phyloP scores from a whole-genome alignment of 2,888 invertebrate genomes.

The Lasioglossum lativentre region DNA sequence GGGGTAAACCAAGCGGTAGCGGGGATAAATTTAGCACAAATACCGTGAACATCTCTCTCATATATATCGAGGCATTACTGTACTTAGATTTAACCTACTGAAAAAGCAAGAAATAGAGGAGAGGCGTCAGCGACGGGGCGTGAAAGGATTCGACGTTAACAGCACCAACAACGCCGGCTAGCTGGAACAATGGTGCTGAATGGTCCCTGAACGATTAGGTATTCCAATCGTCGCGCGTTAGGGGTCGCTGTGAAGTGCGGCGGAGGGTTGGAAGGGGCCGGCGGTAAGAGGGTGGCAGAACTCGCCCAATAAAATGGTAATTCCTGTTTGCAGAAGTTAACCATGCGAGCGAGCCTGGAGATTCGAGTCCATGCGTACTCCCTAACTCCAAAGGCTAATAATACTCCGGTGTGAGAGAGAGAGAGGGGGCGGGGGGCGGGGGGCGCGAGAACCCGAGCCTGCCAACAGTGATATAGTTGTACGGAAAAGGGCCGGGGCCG shows the following conservation, averaged over 20 bases:
- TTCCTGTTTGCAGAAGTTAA: conserved; percentile 89
- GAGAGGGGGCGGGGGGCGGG: not conserved
- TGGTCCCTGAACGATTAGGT: conserved; percentile 82
- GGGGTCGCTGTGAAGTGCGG: conserved; percentile 75
- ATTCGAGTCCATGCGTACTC: conserved; percentile 83
- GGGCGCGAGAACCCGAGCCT: conserved; percentile 54
- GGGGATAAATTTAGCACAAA: not conserved
- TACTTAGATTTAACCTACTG: not conserved
- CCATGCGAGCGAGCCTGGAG: conserved; percentile 85
- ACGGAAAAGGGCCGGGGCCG: conserved; percentile 48
- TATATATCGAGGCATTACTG: not conserved
- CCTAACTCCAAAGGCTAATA: conserved; percentile 84
- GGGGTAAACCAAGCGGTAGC: not conserved
- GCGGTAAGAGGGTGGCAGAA: conserved; percentile 80
- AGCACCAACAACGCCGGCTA: conserved; percentile 69
- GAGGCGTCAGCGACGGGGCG: conserved; percentile 47
- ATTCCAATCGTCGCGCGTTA: conserved; percentile 82
- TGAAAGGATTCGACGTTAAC: conserved; percentile 74
- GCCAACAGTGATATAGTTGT: conserved; percentile 77
- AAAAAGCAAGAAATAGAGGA: not conserved
- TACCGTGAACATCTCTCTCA: not conserved
- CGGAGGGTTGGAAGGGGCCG: conserved; percentile 63
- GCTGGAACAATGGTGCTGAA: conserved; percentile 79
- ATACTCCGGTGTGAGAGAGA: conserved; percentile 56
- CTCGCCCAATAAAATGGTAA: conserved; percentile 89